Conservation (phyloP, 2,888 invertebrate genomes). For the Apomyelois bistriatella region DNA sequence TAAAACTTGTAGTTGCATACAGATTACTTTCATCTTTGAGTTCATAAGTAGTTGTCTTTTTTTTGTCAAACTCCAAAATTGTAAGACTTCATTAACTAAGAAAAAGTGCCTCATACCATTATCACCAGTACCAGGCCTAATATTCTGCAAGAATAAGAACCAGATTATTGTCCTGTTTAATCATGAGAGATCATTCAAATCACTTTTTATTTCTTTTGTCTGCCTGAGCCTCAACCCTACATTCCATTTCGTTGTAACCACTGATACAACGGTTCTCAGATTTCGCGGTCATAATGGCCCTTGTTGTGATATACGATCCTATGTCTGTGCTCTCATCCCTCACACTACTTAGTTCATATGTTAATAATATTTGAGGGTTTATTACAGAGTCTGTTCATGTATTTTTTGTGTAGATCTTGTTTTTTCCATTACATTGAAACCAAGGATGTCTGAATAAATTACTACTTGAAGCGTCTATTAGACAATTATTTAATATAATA, state of each 20-base stretch:
- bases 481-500: too few relatives aligned
- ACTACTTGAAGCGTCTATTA: too few relatives aligned
- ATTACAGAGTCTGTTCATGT: neutral
- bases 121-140: too few relatives aligned
- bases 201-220: neutral
- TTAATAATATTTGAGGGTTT: neutral
- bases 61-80: too few relatives aligned
- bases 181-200: neutral
- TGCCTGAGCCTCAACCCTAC: conserved; percentile 16
- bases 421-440: neutral
- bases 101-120: too few relatives aligned
- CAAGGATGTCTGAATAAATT: too few relatives aligned
- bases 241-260: neutral
- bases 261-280: conserved; percentile 24
- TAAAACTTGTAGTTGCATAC: too few relatives aligned
- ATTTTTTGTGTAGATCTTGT: neutral
- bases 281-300: conserved; percentile 29
- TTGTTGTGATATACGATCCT: conserved; percentile 11
- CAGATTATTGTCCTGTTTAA: too few relatives aligned
- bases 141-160: too few relatives aligned
- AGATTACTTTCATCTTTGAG: too few relatives aligned
- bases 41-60: too few relatives aligned
- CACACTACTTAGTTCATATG: neutral
- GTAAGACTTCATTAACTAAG: too few relatives aligned
- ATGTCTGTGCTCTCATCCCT: neutral